phyloP scores from a whole-genome alignment of 1,140 invertebrate genomes.

The Zophobas morio region DNA sequence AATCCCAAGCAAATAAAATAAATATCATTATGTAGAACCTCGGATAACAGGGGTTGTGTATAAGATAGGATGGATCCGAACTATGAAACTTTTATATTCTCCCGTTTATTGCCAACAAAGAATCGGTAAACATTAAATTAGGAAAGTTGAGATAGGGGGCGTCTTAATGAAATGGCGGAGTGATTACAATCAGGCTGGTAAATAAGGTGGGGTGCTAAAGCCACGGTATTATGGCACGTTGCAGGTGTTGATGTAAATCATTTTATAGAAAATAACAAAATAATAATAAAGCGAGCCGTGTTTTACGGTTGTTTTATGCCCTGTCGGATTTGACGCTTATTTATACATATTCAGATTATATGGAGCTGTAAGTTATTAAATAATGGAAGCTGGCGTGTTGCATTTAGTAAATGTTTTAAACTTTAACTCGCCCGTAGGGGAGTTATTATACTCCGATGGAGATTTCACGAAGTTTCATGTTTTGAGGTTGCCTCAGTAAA shows the following conservation, averaged over 20 bases:
- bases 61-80: no score
- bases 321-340: no score
- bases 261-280: conserved; percentile 28
- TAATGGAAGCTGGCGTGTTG: no score
- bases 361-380: no score
- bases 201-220: conserved; percentile 5
- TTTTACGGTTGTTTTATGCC: conserved; percentile 7
- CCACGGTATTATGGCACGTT: conserved; percentile 6
- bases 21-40: background rate
- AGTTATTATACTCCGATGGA: no score
- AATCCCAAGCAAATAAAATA: background rate
- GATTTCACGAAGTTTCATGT: no score
- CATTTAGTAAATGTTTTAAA: no score
- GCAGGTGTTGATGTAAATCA: conserved; percentile 19
- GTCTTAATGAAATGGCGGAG: conserved; percentile 24
- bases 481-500: no score
- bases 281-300: conserved; percentile 15
- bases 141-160: conserved; percentile 13
- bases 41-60: background rate
- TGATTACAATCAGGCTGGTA: conserved; percentile 16
- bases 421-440: no score
- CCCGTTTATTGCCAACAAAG: conserved; percentile 2
- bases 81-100: conserved; percentile 15
- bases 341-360: no score
- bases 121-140: conserved; percentile 18